Evolutionary conservation across 30 jellyfish, hydroid and myxozoan genomes (phyloP).

Genomic region (Mastigias papua): DNA sequence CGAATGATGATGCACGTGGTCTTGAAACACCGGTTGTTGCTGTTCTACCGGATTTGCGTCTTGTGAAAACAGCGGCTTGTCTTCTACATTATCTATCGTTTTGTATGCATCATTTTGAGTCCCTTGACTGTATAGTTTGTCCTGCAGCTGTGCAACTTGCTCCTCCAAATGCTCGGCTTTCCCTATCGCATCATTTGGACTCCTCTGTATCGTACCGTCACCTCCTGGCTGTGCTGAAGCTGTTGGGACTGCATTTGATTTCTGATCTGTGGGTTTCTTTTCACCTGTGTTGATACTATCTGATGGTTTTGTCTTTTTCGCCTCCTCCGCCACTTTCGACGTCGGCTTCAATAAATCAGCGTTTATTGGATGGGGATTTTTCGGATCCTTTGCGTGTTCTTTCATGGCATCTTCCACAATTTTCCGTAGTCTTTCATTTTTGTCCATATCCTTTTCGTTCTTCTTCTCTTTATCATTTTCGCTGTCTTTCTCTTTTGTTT

Average conservation of each 20-base stretch:
- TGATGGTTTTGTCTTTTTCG: constrained; percentile 16
- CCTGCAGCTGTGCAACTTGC: constrained; percentile 90
- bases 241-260: constrained; percentile 9
- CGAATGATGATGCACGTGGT: constrained; percentile 59
- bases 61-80: constrained; percentile 66
- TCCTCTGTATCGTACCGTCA: constrained; percentile 60
- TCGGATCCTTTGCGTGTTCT: constrained; percentile 86
- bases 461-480: constrained; percentile 6
- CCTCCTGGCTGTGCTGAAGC: constrained; percentile 23
- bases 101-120: constrained; percentile 61
- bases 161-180: constrained; percentile 93
- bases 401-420: constrained; percentile 94
- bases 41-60: constrained; percentile 58
- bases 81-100: constrained; percentile 56
- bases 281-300: constrained; percentile 5
- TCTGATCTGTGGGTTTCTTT: constrained; percentile 9
- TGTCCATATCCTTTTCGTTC: constrained; percentile 20
- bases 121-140: constrained; percentile 75
- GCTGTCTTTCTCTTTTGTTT: constrained; percentile 9
- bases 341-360: constrained; percentile 62
- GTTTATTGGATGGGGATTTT: constrained; percentile 62
- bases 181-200: constrained; percentile 76
- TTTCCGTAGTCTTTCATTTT: constrained; percentile 59
- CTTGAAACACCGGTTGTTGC: constrained; percentile 53
- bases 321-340: constrained; percentile 34